phyloP scores from a whole-genome alignment of 2,888 invertebrate species.

The Xestia sexstrigata region DNA sequence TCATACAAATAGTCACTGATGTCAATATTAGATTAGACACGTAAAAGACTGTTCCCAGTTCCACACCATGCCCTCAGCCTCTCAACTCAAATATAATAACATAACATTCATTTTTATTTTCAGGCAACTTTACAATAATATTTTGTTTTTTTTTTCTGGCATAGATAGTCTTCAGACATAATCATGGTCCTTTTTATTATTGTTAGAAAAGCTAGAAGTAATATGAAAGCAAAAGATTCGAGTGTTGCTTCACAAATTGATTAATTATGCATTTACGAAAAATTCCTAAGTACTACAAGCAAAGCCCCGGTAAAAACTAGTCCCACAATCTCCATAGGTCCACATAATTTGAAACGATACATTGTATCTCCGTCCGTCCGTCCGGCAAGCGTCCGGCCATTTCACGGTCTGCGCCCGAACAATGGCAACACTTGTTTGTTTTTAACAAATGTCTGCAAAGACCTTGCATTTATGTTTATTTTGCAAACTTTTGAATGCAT shows the following conservation, averaged over 20 bases:
- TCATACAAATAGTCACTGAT: not conserved
- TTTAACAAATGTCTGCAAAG: slow-evolving; percentile 35
- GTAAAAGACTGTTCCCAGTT: not conserved
- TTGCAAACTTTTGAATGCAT: slow-evolving; percentile 52
- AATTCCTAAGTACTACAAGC: not conserved
- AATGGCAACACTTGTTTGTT: slow-evolving; percentile 56
- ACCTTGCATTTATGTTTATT: slow-evolving; percentile 51
- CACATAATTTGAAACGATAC: slow-evolving; percentile 61
- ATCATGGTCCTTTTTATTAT: not conserved
- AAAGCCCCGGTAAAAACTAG: not conserved
- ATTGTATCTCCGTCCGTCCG: slow-evolving; percentile 52
- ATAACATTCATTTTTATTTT: no score
- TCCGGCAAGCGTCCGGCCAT: slow-evolving; percentile 57
- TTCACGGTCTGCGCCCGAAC: slow-evolving; percentile 63
- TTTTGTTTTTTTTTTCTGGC: not conserved
- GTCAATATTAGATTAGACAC: not conserved
- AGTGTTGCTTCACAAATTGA: not conserved
- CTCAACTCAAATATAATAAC: not conserved
- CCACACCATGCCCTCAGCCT: not conserved
- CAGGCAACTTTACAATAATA: not conserved
- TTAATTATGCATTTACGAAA: not conserved
- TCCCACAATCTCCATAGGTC: slow-evolving; percentile 2
- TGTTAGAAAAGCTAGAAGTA: not conserved
- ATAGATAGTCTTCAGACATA: not conserved
- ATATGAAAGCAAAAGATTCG: not conserved